Base-by-base conservation (phyloP, 1,140 invertebrate species). In the Theocolax elegans region DNA sequence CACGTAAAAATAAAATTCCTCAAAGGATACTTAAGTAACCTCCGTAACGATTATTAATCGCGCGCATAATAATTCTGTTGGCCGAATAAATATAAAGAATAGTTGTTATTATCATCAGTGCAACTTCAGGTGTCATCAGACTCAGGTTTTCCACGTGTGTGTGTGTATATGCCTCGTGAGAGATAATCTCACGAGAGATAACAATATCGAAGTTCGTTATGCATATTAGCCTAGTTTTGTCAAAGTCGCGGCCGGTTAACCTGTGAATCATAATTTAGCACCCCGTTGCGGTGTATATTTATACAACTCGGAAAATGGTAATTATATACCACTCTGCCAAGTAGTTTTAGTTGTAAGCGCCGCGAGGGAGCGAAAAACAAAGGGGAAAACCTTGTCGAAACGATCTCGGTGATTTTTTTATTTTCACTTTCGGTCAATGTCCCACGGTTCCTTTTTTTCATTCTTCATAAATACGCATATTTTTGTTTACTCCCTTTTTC, bases 291-390 rank as follows among this genome's bases (percentile, higher is more conserved):
- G n/a, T n/a, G n/a, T n/a, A n/a, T n/a, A n/a, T n/a, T n/a, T n/a
- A n/a, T n/a, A n/a, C n/a, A 48, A 17, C 17, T 17, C 21, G 2
- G 1, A 4, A 48, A 56, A 48, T 67, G 38, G 27, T 59, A 67
- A 46, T 59, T 42, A 46, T 46, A 46, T 10, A 35, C 31, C 31
- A 42, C 15, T 9, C 19, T 25, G 48, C 38, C 67, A 71, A 75
- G 74, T 75, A 67, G 62, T 48, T 75, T 75, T 71, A 54, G 68
- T 12, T 71, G 65, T 73, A 65, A 72, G 67, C 65, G 17, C 44
- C 23, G 17, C 40, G 27, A 54, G 40, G 31, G 58, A 42, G 35
- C 17, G 17, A 60, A 72, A 66, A 68, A 73, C 19, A 65, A 62
- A 66, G 65, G 70, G 58, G 46, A 70, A 72, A 72, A 67, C 4